Evolutionary conservation across 1,140 invertebrate species (phyloP), one percentile per base, ranked within the genome.

Genomic region (Drosophila parvula): DNA sequence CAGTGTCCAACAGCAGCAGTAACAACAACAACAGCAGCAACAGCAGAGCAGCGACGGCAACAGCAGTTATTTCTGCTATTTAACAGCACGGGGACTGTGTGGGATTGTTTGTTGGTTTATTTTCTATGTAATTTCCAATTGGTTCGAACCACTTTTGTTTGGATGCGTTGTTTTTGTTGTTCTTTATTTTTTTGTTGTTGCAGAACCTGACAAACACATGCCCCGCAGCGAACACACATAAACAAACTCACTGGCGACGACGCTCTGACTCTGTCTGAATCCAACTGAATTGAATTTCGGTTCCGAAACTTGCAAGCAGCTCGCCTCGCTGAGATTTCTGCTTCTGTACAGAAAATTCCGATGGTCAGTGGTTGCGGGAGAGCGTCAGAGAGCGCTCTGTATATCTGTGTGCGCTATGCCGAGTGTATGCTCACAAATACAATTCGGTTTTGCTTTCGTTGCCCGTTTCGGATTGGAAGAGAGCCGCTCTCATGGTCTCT

Each of bases 201-300:
- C 69, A 71, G 68, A 71, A 70, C 68, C 56, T 70, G 53, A 64
- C 44, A 70, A 51, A 70, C 45, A 53, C 36, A 45, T 68, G 45
- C 53, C 51, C 38, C 43, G 68, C 64, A 69, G 18, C 53, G 59
- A 83, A 79, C 79, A 78, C 83, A 83, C 86, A 88, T 88, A 83
- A 88, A 89, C 84, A 89, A 88, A 88, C 83, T 88, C 83, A 88
- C 83, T 73, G 80, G 81, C 85, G 82, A 85, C 82, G 83, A 76
- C 77, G 84, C 79, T 88, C 76, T 89, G 79, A 89, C 79, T 86
- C 77, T 86, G 71, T 75, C 83, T 86, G 76, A 86, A 86, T 78
- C 86, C 84, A 89, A 85, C 81, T 85, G 79, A 86, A 86, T 79
- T 86, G 78, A 86, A 85, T 58, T 83, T 51, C 73, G 76, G 63